Evolutionary conservation across 1,140 invertebrate genomes (phyloP).

Genomic region (Armadillidium nasatum): DNA sequence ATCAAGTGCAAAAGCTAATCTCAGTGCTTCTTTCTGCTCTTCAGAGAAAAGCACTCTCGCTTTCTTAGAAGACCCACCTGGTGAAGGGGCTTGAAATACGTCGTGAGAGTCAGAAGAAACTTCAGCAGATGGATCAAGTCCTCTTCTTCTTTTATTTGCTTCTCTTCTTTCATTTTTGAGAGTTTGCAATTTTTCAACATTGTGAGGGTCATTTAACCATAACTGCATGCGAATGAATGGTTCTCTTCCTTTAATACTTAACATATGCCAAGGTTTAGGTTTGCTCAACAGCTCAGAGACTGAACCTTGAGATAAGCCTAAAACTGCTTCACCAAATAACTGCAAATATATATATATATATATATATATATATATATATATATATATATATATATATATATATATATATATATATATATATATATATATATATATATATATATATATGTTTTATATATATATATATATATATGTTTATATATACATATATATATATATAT

Average conservation of each 20-base stretch:
- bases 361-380: not conserved
- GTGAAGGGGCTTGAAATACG: conserved; percentile 70
- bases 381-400: too few species aligned
- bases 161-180: conserved; percentile 85
- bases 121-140: conserved; percentile 51
- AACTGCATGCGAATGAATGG: conserved; percentile 98
- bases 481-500: too few species aligned
- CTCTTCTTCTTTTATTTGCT: conserved; percentile 77
- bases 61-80: conserved; percentile 65
- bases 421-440: too few species aligned
- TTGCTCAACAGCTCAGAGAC: conserved; percentile 95
- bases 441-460: too few species aligned
- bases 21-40: conserved; percentile 94
- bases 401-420: too few species aligned
- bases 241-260: conserved; percentile 95
- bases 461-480: too few species aligned
- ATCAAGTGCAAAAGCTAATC: conserved; percentile 87
- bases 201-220: conserved; percentile 91
- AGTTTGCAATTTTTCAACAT: conserved; percentile 70
- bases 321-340: conserved; percentile 93
- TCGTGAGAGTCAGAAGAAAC: conserved; percentile 82
- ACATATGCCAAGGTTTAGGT: conserved; percentile 98
- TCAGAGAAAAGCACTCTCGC: conserved; percentile 92
- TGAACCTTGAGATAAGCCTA: conserved; percentile 92
- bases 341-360: conserved; percentile 46